A percentile compares a stretch with the other conserved stretches of the same genome.
phyloP scores from a whole-genome alignment of 1,140 invertebrate species.

The Achroia grisella region DNA sequence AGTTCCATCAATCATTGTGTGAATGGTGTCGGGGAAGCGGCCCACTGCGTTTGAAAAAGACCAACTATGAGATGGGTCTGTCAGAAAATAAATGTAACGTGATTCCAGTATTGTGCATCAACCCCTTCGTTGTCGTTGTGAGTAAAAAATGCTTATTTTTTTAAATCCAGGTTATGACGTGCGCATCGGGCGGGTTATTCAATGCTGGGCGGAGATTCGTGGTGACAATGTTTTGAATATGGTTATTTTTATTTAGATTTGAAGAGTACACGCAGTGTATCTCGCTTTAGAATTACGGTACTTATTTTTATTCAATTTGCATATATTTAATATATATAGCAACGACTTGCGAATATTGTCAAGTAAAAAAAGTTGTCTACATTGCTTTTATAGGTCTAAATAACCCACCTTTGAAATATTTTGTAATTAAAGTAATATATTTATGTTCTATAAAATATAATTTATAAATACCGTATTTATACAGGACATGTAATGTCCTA shows the following conservation, averaged over 20 bases:
- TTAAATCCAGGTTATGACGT: slow-evolving; percentile 19
- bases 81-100: slow-evolving; percentile 57
- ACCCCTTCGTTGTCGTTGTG: slow-evolving; percentile 37
- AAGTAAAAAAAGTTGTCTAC: too few species aligned
- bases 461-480: too few species aligned
- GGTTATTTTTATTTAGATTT: not conserved
- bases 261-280: too few species aligned
- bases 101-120: slow-evolving; percentile 56
- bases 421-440: too few species aligned
- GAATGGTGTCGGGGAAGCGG: slow-evolving; percentile 54
- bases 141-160: slow-evolving; percentile 20
- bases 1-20: slow-evolving; percentile 64
- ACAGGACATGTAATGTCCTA: too few species aligned
- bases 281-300: too few species aligned
- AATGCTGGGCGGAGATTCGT: slow-evolving; percentile 31
- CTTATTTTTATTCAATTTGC: too few species aligned
- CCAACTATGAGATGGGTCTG: slow-evolving; percentile 25
- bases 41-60: slow-evolving; percentile 54
- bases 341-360: too few species aligned
- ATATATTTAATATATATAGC: too few species aligned
- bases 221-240: slow-evolving; percentile 49
- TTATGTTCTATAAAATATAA: too few species aligned
- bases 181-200: slow-evolving; percentile 21
- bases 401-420: too few species aligned
- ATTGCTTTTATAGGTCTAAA: too few species aligned